Conservation (phyloP, 2,113 vertebrate genomes). For the Mus spicilegus region DNA sequence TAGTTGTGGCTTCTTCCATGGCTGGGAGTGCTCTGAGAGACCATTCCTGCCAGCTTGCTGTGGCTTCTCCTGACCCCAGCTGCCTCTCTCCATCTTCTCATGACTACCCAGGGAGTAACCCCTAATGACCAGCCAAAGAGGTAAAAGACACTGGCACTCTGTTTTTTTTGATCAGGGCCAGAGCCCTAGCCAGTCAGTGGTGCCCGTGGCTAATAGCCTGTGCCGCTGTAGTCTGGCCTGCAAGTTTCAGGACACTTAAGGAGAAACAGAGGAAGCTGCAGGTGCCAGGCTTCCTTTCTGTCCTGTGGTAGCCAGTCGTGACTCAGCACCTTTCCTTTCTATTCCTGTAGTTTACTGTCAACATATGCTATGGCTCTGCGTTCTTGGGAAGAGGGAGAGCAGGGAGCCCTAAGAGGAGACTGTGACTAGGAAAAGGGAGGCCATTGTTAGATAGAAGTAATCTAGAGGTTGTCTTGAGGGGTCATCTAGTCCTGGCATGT, state of each 20-base stretch:
- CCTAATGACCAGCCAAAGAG: not conserved
- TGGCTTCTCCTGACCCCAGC: not conserved
- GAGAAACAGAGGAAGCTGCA: not conserved
- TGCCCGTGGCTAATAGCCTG: not conserved
- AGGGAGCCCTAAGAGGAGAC: not conserved
- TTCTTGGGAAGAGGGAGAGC: not conserved
- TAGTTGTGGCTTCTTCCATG: not conserved
- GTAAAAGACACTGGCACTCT: not conserved
- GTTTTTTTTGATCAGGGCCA: not conserved
- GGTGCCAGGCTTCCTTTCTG: not conserved
- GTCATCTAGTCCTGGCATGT: not conserved
- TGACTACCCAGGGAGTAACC: not conserved
- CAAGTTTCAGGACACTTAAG: not conserved
- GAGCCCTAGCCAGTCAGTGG: not conserved
- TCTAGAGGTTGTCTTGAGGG: not conserved
- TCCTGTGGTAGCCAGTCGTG: not conserved
- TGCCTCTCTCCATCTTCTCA: not conserved
- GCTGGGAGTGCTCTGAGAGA: not conserved
- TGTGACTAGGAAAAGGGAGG: not conserved
- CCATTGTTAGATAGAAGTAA: not conserved
- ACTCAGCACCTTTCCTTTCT: not conserved
- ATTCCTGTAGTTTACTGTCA: not conserved
- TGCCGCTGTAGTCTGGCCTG: not conserved
- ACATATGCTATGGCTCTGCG: not conserved
- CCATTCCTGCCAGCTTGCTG: not conserved